Conservation (phyloP, 2,888 invertebrate species). For the Linyphia triangularis region DNA sequence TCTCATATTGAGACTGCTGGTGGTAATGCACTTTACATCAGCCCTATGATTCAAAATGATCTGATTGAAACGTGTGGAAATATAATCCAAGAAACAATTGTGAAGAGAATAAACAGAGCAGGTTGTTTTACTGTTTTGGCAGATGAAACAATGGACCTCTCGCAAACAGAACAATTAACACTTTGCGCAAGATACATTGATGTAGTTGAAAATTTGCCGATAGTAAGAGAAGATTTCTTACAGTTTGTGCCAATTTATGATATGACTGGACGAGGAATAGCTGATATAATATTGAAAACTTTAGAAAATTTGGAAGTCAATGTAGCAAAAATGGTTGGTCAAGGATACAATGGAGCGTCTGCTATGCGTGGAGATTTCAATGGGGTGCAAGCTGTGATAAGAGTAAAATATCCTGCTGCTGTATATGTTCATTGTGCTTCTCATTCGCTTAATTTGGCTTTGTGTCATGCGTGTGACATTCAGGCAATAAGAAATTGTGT, state of each 20-base stretch:
- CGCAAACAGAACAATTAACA: constrained; percentile 9
- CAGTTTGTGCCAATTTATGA: constrained; percentile 12
- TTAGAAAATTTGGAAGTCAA: not conserved
- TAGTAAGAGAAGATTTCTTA: constrained; percentile 13
- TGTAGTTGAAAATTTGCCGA: not conserved
- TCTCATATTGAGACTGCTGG: not conserved
- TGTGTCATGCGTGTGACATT: not conserved
- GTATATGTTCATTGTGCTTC: constrained; percentile 1
- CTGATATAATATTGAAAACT: not conserved
- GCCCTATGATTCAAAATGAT: constrained; percentile 14
- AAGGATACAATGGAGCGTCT: constrained; percentile 13
- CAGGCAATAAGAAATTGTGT: constrained; percentile 4
- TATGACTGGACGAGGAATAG: constrained; percentile 8
- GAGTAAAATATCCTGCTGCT: not conserved
- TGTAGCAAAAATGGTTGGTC: not conserved
- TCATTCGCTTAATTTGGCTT: not conserved
- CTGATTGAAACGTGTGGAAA: constrained; percentile 12
- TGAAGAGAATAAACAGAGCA: not conserved
- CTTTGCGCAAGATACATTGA: constrained; percentile 16
- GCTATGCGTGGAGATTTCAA: constrained; percentile 11
- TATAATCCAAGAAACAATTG: constrained; percentile 1
- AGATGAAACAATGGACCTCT: constrained; percentile 35
- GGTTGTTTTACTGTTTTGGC: constrained; percentile 18
- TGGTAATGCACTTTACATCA: constrained; percentile 5
- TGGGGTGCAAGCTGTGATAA: not conserved